Evolutionary conservation across 2,797 vertebrate genomes (phyloP).

Genomic region (Etheostoma perlongum): DNA sequence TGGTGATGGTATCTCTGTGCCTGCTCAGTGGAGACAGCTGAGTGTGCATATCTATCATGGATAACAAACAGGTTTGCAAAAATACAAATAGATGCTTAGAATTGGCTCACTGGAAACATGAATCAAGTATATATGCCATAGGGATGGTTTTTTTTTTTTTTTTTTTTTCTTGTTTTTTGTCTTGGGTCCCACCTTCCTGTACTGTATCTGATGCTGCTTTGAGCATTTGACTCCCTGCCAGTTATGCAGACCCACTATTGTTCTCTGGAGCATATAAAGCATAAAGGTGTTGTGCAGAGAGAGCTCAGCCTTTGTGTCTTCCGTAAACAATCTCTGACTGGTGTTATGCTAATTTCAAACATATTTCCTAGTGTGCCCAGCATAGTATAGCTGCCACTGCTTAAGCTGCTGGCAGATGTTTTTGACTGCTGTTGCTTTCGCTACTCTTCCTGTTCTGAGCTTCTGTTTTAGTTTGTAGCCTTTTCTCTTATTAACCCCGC

Average conservation of each 20-base stretch:
- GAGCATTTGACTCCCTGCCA: slow-evolving; percentile 63
- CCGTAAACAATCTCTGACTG: slow-evolving; percentile 56
- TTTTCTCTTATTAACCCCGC: slow-evolving; percentile 26
- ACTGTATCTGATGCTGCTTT: slow-evolving; percentile 51
- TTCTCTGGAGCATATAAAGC: slow-evolving; percentile 63
- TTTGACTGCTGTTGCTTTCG: slow-evolving; percentile 14
- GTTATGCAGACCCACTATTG: slow-evolving; percentile 45
- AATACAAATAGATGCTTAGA: slow-evolving; percentile 38
- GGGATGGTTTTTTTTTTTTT: slow-evolving; percentile 39
- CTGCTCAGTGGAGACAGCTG: slow-evolving; percentile 7
- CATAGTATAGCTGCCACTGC: slow-evolving; percentile 25
- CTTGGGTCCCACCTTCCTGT: slow-evolving; percentile 53
- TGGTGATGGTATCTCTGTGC: slow-evolving; percentile 34
- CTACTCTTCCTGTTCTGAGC: slow-evolving; percentile 5
- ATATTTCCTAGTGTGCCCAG: slow-evolving; percentile 38
- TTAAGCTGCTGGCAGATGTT: slow-evolving; percentile 27
- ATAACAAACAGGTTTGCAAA: slow-evolving; percentile 19
- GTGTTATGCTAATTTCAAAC: slow-evolving; percentile 47
- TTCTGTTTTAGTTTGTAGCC: slow-evolving; percentile 27
- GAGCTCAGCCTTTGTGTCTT: slow-evolving; percentile 45
- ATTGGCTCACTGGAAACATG: slow-evolving; percentile 36
- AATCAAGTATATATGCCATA: slow-evolving; percentile 28
- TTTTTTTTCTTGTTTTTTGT: slow-evolving; percentile 31
- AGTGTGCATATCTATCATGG: slow-evolving; percentile 15
- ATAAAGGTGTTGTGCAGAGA: slow-evolving; percentile 46